These are phyloP conservation scores for Rhagoletis pomonella DNA, from an alignment of 1,140 invertebrate species.

Conservation along the genomic window DNA sequence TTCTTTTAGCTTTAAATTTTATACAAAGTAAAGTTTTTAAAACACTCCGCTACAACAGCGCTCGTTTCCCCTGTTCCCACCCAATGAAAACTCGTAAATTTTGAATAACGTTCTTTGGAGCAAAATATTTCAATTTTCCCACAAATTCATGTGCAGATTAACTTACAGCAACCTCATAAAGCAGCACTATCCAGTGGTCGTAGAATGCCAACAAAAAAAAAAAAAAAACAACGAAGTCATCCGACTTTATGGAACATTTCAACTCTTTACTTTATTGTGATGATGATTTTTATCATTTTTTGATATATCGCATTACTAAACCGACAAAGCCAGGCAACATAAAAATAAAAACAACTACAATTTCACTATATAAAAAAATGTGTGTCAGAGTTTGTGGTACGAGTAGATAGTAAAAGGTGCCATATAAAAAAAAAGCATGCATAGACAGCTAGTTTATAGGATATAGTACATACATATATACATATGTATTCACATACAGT, in stretches of 20 bases:
- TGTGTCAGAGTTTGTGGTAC: neutral
- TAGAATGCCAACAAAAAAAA: neutral
- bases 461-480: neutral
- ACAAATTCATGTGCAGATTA: conserved; percentile 5
- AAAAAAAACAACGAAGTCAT: neutral
- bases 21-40: too few species aligned
- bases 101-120: neutral
- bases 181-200: neutral
- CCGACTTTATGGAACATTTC: conserved; percentile 30
- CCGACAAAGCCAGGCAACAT: neutral
- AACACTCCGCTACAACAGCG: too few species aligned
- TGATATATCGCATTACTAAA: conserved; percentile 34
- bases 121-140: neutral
- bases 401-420: conserved; percentile 12
- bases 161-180: neutral
- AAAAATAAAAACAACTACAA: conserved; percentile 1
- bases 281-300: conserved; percentile 48
- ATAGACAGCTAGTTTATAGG: neutral
- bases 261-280: conserved; percentile 41
- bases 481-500: neutral
- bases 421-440: neutral
- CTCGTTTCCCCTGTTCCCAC: too few species aligned
- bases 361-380: neutral
- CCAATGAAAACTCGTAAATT: neutral
- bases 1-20: too few species aligned